phyloP scores from a whole-genome alignment of 2,113 vertebrate genomes.

The Rynchops niger region DNA sequence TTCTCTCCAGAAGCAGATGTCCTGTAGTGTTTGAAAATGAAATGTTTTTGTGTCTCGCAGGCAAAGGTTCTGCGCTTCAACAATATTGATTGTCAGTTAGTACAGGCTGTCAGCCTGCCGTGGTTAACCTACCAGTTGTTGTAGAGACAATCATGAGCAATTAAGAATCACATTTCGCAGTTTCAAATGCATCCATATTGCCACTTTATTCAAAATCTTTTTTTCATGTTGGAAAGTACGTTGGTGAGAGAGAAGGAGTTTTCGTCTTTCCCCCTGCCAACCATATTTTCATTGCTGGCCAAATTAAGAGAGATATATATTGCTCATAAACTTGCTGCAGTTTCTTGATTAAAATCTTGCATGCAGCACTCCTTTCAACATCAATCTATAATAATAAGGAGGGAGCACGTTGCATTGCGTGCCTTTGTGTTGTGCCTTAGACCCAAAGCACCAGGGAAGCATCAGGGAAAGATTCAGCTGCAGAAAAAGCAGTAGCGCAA shows the following conservation, averaged over 20 bases:
- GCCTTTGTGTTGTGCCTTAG: not conserved
- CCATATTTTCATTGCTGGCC: slow-evolving; percentile 50
- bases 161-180: slow-evolving; percentile 68
- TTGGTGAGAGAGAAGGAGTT: slow-evolving; percentile 33
- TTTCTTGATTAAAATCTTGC: slow-evolving; percentile 65
- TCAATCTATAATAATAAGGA: slow-evolving; percentile 56
- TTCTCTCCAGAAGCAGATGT: slow-evolving; percentile 67
- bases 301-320: slow-evolving; percentile 66
- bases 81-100: slow-evolving; percentile 68
- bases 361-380: slow-evolving; percentile 45
- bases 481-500: not conserved
- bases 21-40: slow-evolving; percentile 69
- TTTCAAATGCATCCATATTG: slow-evolving; percentile 68
- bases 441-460: not conserved
- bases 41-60: slow-evolving; percentile 65
- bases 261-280: slow-evolving; percentile 26
- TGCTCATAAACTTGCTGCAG: slow-evolving; percentile 60
- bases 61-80: slow-evolving; percentile 65
- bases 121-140: slow-evolving; percentile 71
- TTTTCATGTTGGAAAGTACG: slow-evolving; percentile 32
- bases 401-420: not conserved
- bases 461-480: not conserved
- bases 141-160: slow-evolving; percentile 63
- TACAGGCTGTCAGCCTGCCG: slow-evolving; percentile 64
- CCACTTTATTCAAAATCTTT: slow-evolving; percentile 58